phyloP scores from a whole-genome alignment of 2,113 vertebrate species.

The Triplophysa siluroides region DNA sequence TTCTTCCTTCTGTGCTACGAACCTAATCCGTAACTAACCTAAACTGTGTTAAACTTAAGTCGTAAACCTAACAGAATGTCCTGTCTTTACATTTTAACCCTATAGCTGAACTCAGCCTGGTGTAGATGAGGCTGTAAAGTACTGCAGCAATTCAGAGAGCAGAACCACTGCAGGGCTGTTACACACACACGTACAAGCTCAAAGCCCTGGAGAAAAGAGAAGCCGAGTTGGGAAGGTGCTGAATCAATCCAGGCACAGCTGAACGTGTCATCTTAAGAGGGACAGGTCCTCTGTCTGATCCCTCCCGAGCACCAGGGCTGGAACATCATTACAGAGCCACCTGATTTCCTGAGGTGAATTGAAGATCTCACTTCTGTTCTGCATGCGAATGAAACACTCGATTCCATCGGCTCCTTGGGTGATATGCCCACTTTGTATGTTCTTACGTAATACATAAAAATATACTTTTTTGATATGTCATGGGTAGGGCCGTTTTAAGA shows the following conservation, averaged over 20 bases:
- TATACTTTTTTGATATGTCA: background rate
- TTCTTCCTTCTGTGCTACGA: no score
- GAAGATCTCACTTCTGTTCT: background rate
- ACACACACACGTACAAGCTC: constrained; percentile 15
- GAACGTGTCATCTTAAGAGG: constrained; percentile 28
- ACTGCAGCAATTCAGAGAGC: constrained; percentile 29
- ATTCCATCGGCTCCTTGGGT: background rate
- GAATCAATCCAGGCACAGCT: constrained; percentile 44
- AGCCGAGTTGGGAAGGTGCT: constrained; percentile 25
- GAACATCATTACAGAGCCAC: constrained; percentile 1
- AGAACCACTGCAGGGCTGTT: background rate
- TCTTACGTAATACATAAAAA: background rate
- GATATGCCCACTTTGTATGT: background rate
- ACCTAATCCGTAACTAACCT: background rate
- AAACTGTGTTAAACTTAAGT: background rate
- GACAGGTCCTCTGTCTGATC: constrained; percentile 25
- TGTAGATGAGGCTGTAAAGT: background rate
- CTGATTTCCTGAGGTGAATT: constrained; percentile 2
- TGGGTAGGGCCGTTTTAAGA: no score
- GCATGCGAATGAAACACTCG: background rate
- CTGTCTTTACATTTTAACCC: background rate
- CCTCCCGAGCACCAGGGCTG: constrained; percentile 11
- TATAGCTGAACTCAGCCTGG: background rate
- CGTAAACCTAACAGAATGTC: background rate
- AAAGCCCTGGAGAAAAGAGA: background rate